Base-by-base conservation (phyloP, 2,797 vertebrate species). In the Molossus molossus region DNA sequence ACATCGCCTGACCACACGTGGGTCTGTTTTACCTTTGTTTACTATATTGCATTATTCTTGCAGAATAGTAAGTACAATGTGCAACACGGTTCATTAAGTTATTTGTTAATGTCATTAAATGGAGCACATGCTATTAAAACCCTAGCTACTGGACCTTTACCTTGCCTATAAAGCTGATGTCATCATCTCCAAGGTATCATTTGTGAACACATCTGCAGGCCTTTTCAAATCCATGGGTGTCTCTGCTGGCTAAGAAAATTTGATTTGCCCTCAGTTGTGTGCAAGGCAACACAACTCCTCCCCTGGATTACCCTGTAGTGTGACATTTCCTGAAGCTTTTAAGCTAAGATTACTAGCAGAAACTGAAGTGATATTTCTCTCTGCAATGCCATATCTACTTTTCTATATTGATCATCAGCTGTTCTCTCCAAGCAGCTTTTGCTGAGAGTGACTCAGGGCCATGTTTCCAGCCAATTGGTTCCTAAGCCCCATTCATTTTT, bases 191-290 rank as follows among this genome's bases (percentile, higher is more conserved):
- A 33, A 77, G 20, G 60, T 60, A 17, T 91, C 53, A 83, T 94
- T 87, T 93, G 15, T 69, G 50, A 90, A 17, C 53, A 64, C 37
- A 50, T 60, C 55, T 50, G 45, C 50, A 87, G 48, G 57, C 12
- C 9, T 58, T 81, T 95, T 69, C 20, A 81, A 94, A 88, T 67
- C 67, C 25, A 9, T 13, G n/a, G 17, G 11, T 83, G 12, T 92
- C 87, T 94, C 81, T 69, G n/a, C 37, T 91, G 88, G 15, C 45
- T 84, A 95, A 89, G 79, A 84, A 96, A 80, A 82, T 79, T 50
- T 81, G 57, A 86, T 85, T 95, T 79, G n/a, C 58, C 14, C n/a
- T 92, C 29, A 73, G 14, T 57, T 81, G 48, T 58, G 9, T 69
- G 23, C 21, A 92, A 86, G 45, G 20, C 23, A 77, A 55, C 9